phyloP scores from a whole-genome alignment of 1,140 invertebrate species.

The Hormaphis cornu region DNA sequence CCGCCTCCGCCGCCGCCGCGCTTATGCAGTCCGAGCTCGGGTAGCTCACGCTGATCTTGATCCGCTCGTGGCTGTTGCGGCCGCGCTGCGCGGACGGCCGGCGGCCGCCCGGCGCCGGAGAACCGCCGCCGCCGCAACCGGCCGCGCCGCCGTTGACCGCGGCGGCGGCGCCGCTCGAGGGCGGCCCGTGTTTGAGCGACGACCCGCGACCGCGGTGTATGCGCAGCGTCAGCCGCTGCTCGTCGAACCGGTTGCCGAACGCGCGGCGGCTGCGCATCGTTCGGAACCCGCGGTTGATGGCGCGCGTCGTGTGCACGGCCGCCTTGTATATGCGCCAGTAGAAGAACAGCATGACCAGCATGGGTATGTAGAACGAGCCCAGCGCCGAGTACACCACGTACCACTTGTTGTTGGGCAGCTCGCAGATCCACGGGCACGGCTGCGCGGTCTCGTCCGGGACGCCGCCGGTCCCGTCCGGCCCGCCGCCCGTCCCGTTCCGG shows the following conservation, averaged over 20 bases:
- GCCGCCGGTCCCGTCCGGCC: too few species aligned
- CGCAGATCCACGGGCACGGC: slow-evolving; percentile 70
- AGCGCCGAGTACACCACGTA: slow-evolving; percentile 97
- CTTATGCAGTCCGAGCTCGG: slow-evolving; percentile 66
- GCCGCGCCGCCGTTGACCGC: slow-evolving; percentile 26
- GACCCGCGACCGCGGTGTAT: slow-evolving; percentile 75
- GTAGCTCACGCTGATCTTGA: slow-evolving; percentile 73
- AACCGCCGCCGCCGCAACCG: slow-evolving; percentile 34
- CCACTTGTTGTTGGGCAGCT: slow-evolving; percentile 33
- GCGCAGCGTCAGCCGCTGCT: slow-evolving; percentile 78
- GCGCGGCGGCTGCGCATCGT: slow-evolving; percentile 63
- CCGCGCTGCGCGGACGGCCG: slow-evolving; percentile 37
- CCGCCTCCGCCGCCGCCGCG: too few species aligned
- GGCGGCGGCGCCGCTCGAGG: slow-evolving; percentile 37
- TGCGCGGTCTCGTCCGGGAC: background rate
- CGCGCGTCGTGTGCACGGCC: slow-evolving; percentile 77
- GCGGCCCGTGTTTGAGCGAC: slow-evolving; percentile 45
- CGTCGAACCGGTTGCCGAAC: slow-evolving; percentile 62
- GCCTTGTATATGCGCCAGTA: slow-evolving; percentile 92
- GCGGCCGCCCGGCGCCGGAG: slow-evolving; percentile 26
- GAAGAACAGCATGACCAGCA: slow-evolving; percentile 93
- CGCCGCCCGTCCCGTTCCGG: too few species aligned
- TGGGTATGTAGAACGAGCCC: slow-evolving; percentile 96
- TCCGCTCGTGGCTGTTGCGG: slow-evolving; percentile 59
- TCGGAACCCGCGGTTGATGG: slow-evolving; percentile 84